These are phyloP conservation scores for Myripristis murdjan DNA, from an alignment of 2,797 vertebrate species.

Conservation along the genomic window DNA sequence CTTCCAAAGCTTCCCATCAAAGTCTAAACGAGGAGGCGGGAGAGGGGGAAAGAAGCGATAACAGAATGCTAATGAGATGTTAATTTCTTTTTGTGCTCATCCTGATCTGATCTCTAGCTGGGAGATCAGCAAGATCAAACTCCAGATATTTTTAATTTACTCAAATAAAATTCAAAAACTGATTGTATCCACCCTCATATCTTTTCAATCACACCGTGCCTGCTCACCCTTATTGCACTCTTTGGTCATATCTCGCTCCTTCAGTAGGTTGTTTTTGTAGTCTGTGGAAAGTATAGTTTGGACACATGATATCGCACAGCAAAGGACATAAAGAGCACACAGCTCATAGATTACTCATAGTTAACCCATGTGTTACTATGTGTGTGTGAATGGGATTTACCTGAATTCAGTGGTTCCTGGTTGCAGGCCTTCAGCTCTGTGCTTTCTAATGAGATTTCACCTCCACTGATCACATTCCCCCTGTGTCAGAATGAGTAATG, in stretches of 20 bases:
- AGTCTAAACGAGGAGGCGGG: conserved; percentile 68
- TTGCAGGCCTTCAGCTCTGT: conserved; percentile 86
- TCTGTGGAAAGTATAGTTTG: conserved; percentile 78
- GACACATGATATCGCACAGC: conserved; percentile 22
- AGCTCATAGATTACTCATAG: background rate
- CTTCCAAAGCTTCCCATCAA: conserved; percentile 82
- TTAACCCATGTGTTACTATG: background rate
- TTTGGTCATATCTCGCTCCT: conserved; percentile 90
- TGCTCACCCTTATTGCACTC: conserved; percentile 93
- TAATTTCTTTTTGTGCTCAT: no score
- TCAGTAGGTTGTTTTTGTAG: conserved; percentile 98
- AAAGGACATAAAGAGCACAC: background rate
- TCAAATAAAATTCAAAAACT: background rate
- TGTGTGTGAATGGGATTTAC: conserved; percentile 71
- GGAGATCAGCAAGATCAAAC: background rate
- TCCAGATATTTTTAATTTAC: background rate
- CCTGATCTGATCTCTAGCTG: background rate
- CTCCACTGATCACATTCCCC: conserved; percentile 77
- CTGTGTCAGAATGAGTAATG: conserved; percentile 70
- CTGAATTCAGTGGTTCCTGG: conserved; percentile 90
- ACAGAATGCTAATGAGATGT: background rate
- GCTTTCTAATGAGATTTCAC: conserved; percentile 85
- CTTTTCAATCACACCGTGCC: background rate
- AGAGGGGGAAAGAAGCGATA: conserved; percentile 7
- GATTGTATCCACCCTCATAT: background rate